phyloP scores from a whole-genome alignment of 2,888 invertebrate genomes.

The Drosophila nigricruria region DNA sequence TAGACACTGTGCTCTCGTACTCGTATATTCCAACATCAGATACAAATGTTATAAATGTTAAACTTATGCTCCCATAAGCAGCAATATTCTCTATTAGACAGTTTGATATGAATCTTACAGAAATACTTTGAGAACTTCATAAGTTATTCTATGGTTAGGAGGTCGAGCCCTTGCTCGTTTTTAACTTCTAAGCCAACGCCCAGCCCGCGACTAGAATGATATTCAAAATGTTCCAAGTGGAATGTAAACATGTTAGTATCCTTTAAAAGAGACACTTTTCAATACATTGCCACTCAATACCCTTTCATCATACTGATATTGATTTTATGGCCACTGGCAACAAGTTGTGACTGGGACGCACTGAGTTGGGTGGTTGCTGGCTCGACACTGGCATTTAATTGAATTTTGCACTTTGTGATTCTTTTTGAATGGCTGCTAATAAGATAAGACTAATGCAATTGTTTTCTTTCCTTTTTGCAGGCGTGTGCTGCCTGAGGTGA shows the following conservation, averaged over 20 bases:
- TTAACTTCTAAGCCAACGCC: not conserved
- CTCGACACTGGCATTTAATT: conserved; percentile 50
- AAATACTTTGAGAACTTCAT: not conserved
- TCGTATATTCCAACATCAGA: no score
- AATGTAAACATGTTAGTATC: no score
- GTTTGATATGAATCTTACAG: not conserved
- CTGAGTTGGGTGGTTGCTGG: not conserved
- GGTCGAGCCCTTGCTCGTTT: not conserved
- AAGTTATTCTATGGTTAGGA: not conserved
- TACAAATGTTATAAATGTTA: no score
- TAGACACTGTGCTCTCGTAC: conserved; percentile 42
- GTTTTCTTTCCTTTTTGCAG: conserved; percentile 86
- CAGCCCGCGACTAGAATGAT: not conserved
- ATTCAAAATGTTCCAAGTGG: not conserved
- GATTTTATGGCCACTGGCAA: conserved; percentile 33
- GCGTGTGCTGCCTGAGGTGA: conserved; percentile 94
- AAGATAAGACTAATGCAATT: conserved; percentile 50
- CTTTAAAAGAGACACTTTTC: not conserved
- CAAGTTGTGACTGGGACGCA: conserved; percentile 27
- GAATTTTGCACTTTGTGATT: conserved; percentile 25
- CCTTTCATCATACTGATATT: conserved; percentile 12
- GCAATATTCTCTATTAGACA: not conserved
- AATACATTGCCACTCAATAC: not conserved
- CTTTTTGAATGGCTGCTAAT: conserved; percentile 41
- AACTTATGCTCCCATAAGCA: not conserved